Evolutionary conservation across 2,888 invertebrate genomes (phyloP), one percentile per base, ranked within the genome.

Genomic region (Eulithis prunata): DNA sequence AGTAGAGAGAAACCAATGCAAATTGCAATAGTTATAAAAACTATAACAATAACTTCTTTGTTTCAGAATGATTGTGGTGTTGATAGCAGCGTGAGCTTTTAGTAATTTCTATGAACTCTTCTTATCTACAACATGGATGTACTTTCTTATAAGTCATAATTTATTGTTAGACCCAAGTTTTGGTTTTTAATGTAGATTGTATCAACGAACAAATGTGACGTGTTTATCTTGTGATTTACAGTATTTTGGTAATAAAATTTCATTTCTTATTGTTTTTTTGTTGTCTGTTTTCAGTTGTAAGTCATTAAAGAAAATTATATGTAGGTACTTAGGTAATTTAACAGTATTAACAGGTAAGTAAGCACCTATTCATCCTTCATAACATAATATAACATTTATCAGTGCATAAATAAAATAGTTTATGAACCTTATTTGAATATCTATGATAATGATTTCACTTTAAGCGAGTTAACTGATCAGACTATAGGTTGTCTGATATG

Each of bases 61-160:
- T 92, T 92, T 71, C 92, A 93, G 93, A 82, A 93, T 93, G 93
- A 93, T 93, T 73, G 90, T 91, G 71, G 93, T 93, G 75, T 76
- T 93, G 73, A 93, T 93, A 69, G 92, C 92, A 21, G 91, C 87
- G 69, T 93, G 83, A 87, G 66, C 14, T 57, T 58, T 63, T 14
- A 41, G 8, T 11, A 41, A 11, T 8, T 3, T 2, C 38, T 38
- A 32, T 0, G 0, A 47, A 46, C 47, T 63, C 47, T n/a, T 63
- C 47, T n/a, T 64, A 61, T 71, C 56, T 63, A 68, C 47, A 71
- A 68, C 64, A 72, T 60, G 71, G 66, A 71, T 71, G 78, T 75
- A 73, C 76, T 81, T 71, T 53, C 13, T 76, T 79, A 66, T 84
- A 85, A 89, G 83, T 86, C 77, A 77, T 84, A 81, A 84, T 85